A percentile compares a stretch with the other conserved stretches of the same genome.
Conservation (phyloP, 1,140 invertebrate genomes). For the Cydia splendana region DNA sequence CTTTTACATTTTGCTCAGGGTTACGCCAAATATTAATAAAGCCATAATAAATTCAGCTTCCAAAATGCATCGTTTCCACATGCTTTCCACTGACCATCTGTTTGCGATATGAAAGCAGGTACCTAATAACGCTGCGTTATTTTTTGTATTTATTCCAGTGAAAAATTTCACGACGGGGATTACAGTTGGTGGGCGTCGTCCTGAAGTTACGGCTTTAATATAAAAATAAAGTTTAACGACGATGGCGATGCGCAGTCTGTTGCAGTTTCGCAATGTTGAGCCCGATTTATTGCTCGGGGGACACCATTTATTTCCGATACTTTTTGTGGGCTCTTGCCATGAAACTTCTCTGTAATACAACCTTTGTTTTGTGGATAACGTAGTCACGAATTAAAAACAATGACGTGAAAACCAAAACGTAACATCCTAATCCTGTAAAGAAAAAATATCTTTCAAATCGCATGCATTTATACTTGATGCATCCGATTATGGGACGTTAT, state of each 20-base stretch:
- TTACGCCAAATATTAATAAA: not conserved
- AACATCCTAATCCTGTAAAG: not conserved
- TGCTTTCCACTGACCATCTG: slow-evolving; percentile 9
- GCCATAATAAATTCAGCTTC: not conserved
- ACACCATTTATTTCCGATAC: slow-evolving; percentile 67
- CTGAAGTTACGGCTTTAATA: slow-evolving; percentile 74
- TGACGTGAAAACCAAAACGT: not conserved
- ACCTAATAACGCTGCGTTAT: slow-evolving; percentile 6
- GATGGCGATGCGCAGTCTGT: slow-evolving; percentile 62
- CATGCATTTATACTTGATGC: no score
- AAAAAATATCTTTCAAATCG: no score
- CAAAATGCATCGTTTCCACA: not conserved
- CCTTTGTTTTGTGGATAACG: not conserved
- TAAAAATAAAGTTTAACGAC: slow-evolving; percentile 78
- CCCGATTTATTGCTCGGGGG: slow-evolving; percentile 67
- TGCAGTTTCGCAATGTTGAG: slow-evolving; percentile 67
- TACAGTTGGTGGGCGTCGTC: slow-evolving; percentile 59
- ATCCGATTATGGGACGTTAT: no score
- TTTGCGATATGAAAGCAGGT: slow-evolving; percentile 4
- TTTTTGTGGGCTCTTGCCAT: slow-evolving; percentile 51
- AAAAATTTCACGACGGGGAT: slow-evolving; percentile 65
- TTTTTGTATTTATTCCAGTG: slow-evolving; percentile 30
- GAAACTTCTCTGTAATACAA: slow-evolving; percentile 26
- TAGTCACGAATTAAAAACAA: not conserved
- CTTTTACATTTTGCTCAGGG: no score